A percentile compares a stretch with the other conserved stretches of the same genome.
Evolutionary conservation across 1,140 invertebrate species (phyloP).

Genomic region (Phocides pigmalion): DNA sequence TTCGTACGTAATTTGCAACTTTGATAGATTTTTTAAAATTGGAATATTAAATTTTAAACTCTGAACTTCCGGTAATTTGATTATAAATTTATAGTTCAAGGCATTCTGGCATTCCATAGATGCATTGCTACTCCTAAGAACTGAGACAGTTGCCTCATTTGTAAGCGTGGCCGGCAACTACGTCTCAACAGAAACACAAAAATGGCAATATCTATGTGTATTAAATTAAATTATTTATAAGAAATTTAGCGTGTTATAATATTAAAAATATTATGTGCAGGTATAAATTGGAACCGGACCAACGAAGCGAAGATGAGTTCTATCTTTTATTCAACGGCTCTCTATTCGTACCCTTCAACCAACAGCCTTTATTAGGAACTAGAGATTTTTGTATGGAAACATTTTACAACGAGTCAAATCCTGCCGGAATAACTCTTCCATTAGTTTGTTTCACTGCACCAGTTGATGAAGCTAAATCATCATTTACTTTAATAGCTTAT

Average conservation of each 20-base stretch:
- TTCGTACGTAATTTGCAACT: too few relatives aligned
- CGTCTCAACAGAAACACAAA: too few relatives aligned
- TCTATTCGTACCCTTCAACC: conserved; percentile 80
- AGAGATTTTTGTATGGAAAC: conserved; percentile 85
- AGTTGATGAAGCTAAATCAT: conserved; percentile 55
- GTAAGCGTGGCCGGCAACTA: too few relatives aligned
- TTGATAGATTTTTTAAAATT: too few relatives aligned
- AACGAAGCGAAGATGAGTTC: conserved; percentile 82
- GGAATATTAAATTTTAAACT: too few relatives aligned
- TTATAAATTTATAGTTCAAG: too few relatives aligned
- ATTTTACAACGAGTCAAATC: conserved; percentile 73
- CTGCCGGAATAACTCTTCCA: conserved; percentile 71
- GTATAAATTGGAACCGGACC: conserved; percentile 83
- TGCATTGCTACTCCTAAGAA: too few relatives aligned
- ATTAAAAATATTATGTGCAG: conserved; percentile 47
- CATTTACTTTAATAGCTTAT: conserved; percentile 67
- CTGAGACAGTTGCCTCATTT: too few relatives aligned
- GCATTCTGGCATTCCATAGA: too few relatives aligned
- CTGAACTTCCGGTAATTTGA: too few relatives aligned
- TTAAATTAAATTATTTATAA: too few relatives aligned
- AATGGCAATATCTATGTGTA: too few relatives aligned
- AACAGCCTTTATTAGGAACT: conserved; percentile 76
- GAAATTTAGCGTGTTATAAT: not conserved
- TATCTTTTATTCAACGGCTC: conserved; percentile 85
- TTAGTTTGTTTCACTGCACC: conserved; percentile 75